Conservation (phyloP, 2,113 vertebrate genomes). For the Chionomys nivalis region DNA sequence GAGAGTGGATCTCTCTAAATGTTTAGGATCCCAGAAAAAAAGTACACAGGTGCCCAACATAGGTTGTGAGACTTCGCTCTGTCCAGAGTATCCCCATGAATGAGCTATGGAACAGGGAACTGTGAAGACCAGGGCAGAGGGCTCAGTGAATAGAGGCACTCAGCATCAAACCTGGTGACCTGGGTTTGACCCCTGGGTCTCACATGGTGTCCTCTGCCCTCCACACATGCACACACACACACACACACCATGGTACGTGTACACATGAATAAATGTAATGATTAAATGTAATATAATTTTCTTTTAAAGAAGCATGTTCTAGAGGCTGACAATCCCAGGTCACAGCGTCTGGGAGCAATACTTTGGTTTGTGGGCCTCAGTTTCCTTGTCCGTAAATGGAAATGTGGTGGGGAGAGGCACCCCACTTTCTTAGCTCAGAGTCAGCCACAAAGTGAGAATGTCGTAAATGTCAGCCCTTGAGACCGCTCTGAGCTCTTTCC, state of each 20-base stretch:
- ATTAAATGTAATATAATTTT: not conserved
- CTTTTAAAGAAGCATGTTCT: not conserved
- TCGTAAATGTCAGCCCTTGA: fast-evolving
- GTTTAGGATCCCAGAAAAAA: not conserved
- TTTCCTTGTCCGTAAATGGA: not conserved
- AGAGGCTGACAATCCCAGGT: fast-evolving
- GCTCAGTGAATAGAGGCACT: not conserved
- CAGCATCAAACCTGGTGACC: not conserved
- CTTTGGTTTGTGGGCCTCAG: not conserved
- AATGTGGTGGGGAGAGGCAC: not conserved
- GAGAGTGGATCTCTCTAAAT: not conserved
- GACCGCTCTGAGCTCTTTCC: not conserved
- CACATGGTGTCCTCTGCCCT: not conserved
- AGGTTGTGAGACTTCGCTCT: not conserved
- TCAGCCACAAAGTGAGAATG: not conserved
- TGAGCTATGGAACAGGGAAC: fast-evolving
- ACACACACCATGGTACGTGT: no score
- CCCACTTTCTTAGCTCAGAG: not conserved
- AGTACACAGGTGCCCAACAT: not conserved
- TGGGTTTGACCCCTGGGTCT: not conserved
- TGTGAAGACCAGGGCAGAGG: not conserved
- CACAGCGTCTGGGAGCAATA: not conserved
- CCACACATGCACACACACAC: not conserved
- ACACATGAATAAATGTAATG: not conserved
- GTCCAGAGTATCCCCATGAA: not conserved